These are phyloP conservation scores for Elephas maximus DNA, from an alignment of 2,113 vertebrate species.

Conservation along the genomic window DNA sequence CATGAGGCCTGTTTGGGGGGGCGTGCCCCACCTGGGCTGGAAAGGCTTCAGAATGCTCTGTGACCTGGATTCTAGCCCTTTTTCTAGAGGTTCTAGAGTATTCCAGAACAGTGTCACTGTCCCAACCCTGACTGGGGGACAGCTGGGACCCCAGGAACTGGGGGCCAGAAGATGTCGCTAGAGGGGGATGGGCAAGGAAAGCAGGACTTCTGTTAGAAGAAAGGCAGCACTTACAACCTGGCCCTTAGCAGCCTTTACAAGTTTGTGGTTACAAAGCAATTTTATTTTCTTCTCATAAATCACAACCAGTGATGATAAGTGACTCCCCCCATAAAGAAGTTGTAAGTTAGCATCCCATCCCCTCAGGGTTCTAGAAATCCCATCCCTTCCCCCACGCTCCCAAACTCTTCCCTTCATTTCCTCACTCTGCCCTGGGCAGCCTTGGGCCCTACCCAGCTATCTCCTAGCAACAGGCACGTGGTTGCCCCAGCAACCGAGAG, in stretches of 20 bases:
- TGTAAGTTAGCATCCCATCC: neutral
- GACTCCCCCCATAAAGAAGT: neutral
- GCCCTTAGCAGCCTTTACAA: slow-evolving; percentile 38
- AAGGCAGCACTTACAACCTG: neutral
- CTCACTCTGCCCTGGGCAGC: slow-evolving; percentile 51
- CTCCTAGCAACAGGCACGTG: slow-evolving; percentile 76
- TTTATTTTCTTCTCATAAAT: slow-evolving; percentile 80
- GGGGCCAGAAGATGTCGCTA: neutral
- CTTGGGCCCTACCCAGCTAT: slow-evolving; percentile 61
- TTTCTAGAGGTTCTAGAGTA: slow-evolving; percentile 44
- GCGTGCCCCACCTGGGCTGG: neutral
- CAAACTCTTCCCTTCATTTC: slow-evolving; percentile 16
- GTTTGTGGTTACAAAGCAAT: slow-evolving; percentile 61
- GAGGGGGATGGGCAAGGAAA: neutral
- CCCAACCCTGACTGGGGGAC: neutral
- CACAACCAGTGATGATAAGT: slow-evolving; percentile 38
- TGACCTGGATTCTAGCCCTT: neutral
- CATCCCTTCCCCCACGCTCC: neutral
- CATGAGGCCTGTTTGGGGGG: slow-evolving; percentile 5
- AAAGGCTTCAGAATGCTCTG: slow-evolving; percentile 24
- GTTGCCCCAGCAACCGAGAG: slow-evolving; percentile 73
- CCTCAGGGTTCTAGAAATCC: slow-evolving; percentile 35
- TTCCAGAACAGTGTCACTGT: slow-evolving; percentile 42
- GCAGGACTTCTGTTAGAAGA: neutral
- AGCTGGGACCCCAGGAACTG: neutral